phyloP scores from a whole-genome alignment of 2,113 vertebrate species.

The Ageneiosus marmoratus region DNA sequence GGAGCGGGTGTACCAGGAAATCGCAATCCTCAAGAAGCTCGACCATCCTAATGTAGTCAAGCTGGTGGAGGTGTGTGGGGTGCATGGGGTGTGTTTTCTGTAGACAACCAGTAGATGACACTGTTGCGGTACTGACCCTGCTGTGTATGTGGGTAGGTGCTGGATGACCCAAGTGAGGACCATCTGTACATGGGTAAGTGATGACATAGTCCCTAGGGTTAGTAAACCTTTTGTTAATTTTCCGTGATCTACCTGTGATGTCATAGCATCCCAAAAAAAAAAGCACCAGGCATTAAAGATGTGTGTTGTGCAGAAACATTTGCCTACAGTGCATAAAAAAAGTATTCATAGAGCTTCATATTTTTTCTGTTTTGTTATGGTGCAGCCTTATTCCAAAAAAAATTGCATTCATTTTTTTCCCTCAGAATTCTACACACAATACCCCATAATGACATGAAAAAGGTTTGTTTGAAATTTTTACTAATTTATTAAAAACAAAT shows the following conservation, averaged over 20 bases:
- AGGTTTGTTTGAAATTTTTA: no score
- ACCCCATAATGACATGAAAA: no score
- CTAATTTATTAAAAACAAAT: no score
- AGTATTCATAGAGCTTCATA: no score
- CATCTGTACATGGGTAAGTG: slow-evolving; percentile 97
- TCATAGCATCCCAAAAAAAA: background rate
- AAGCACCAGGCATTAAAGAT: background rate
- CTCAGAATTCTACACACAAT: no score
- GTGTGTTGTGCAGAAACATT: background rate
- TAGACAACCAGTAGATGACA: background rate
- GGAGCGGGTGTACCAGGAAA: slow-evolving; percentile 96
- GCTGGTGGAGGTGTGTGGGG: slow-evolving; percentile 84
- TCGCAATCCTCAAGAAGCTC: slow-evolving; percentile 96
- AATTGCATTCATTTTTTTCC: no score
- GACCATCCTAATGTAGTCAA: slow-evolving; percentile 98
- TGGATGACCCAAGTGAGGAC: slow-evolving; percentile 96
- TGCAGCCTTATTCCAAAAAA: no score
- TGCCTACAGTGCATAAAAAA: no score
- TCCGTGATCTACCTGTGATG: background rate
- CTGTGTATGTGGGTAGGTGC: slow-evolving; percentile 75
- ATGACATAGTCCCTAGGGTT: slow-evolving; percentile 15
- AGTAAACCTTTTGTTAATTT: background rate
- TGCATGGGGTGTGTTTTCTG: background rate
- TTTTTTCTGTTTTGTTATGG: no score
- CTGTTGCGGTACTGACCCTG: background rate